phyloP scores from a whole-genome alignment of 2,888 invertebrate genomes.

The Cremastobaeus sp. region DNA sequence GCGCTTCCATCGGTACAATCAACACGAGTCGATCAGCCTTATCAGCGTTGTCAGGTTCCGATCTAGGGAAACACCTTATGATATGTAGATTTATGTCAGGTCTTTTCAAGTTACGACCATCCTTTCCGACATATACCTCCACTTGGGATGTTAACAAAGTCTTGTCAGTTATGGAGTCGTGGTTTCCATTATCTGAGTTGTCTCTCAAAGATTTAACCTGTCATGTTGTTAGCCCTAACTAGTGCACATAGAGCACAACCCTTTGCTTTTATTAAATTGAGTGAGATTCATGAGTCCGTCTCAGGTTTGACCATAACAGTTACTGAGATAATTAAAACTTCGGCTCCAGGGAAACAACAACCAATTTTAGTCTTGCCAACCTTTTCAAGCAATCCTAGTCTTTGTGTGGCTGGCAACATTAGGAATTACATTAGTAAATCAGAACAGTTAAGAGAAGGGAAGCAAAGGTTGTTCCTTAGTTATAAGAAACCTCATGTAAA shows the following conservation, averaged over 20 bases:
- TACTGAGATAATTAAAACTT: constrained; percentile 49
- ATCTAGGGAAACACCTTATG: no score
- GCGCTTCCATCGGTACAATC: no score
- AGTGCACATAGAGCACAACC: constrained; percentile 54
- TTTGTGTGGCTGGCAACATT: constrained; percentile 27
- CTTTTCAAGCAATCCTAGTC: constrained; percentile 8
- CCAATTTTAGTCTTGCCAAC: constrained; percentile 29
- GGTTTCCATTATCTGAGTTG: no score
- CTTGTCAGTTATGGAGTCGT: no score
- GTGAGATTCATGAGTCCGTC: constrained; percentile 21
- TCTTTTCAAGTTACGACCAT: background rate
- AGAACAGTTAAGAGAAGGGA: constrained; percentile 10
- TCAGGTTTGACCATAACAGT: constrained; percentile 11
- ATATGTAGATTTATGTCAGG: background rate
- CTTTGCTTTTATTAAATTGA: constrained; percentile 43
- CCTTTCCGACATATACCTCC: background rate
- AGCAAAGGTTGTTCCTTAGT: constrained; percentile 20
- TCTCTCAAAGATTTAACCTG: constrained; percentile 34
- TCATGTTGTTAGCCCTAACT: constrained; percentile 40
- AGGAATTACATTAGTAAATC: constrained; percentile 18
- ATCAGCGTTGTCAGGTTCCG: no score
- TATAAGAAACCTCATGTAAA: background rate
- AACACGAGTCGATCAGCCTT: no score
- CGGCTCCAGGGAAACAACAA: constrained; percentile 21
- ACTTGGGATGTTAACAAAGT: background rate